Evolutionary conservation across 2,797 vertebrate genomes (phyloP).

Genomic region (Acipenser transmontanus): DNA sequence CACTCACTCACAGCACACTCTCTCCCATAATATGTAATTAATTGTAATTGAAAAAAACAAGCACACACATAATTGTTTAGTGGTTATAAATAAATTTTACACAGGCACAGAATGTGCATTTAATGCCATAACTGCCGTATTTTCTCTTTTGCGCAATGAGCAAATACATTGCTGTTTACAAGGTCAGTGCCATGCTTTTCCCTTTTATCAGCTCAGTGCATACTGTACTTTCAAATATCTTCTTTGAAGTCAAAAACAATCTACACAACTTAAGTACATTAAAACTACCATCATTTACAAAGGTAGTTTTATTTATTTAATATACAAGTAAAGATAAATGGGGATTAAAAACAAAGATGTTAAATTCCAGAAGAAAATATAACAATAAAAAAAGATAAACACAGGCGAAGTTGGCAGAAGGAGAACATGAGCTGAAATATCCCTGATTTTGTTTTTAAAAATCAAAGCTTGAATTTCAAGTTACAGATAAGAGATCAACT

Average conservation of each 20-base stretch:
- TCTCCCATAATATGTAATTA: too few species aligned
- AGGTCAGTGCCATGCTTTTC: conserved; percentile 64
- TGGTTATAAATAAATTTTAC: conserved; percentile 69
- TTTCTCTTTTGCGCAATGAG: conserved; percentile 36
- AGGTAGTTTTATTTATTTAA: conserved; percentile 64
- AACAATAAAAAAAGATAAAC: conserved; percentile 56
- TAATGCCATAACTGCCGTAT: conserved; percentile 46
- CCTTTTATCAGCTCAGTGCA: conserved; percentile 93
- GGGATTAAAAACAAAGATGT: conserved; percentile 63
- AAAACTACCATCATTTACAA: conserved; percentile 60
- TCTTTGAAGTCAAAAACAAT: conserved; percentile 56
- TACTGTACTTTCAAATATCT: conserved; percentile 66
- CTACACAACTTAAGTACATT: conserved; percentile 65
- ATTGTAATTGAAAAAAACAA: conserved; percentile 24
- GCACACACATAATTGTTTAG: conserved; percentile 56
- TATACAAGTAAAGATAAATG: conserved; percentile 59
- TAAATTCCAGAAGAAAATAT: conserved; percentile 67
- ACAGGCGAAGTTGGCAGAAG: conserved; percentile 69
- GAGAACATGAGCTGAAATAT: conserved; percentile 80
- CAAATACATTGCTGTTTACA: conserved; percentile 41
- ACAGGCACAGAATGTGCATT: conserved; percentile 47
- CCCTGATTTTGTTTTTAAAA: conserved; percentile 88
- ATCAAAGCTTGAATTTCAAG: conserved; percentile 77
- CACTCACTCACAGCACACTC: too few species aligned
- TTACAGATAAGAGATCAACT: conserved; percentile 78